Evolutionary conservation across 2,797 vertebrate genomes (phyloP), one percentile per base, ranked within the genome.

Genomic region (Sibirionetta formosa): DNA sequence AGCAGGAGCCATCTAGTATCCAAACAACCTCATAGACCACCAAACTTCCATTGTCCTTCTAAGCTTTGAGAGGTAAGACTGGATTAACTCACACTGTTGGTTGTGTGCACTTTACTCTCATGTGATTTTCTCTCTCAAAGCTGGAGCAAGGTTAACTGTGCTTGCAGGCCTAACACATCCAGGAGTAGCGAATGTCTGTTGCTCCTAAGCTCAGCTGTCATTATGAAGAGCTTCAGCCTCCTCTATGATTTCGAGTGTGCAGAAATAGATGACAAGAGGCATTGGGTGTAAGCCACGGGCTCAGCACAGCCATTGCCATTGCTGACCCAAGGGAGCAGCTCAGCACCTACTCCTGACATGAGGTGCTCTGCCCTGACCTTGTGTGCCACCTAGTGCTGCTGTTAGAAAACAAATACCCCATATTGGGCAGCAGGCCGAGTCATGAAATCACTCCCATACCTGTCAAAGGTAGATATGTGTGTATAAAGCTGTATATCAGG

Each of bases 361-460:
- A 56, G 53, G 54, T 82, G 54, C 60, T 63, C 42, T 51, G 70
- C 57, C 65, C 92, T 64, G 57, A 66, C 63, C 24, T 8, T 58
- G 76, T 79, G 80, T 90, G 92, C 84, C 84, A 93, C 56, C 77
- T 91, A 82, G 68, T 83, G 93, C 84, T 88, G 54, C 87, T 78
- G 2, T 29, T 23, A 36, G 42, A 63, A 50, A 35, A 60, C 12
- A 63, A 65, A 64, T 46, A 65, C 53, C 70, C 46, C 17, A 1
- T 8, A 24, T 5, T 8, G 61, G 71, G 57, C 57, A 57, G 56
- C 38, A 40, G 78, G 26, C 26, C 1, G 12, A 60, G 58, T 7
- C 48, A 19, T 11, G 31, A 63, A 38, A 58, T 40, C 77, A 64
- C 50, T 33, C n/a, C 35, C 51, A 31, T 26, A 35, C 48, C 58